Conservation (phyloP, 2,113 vertebrate genomes). For the Eolophus roseicapilla region DNA sequence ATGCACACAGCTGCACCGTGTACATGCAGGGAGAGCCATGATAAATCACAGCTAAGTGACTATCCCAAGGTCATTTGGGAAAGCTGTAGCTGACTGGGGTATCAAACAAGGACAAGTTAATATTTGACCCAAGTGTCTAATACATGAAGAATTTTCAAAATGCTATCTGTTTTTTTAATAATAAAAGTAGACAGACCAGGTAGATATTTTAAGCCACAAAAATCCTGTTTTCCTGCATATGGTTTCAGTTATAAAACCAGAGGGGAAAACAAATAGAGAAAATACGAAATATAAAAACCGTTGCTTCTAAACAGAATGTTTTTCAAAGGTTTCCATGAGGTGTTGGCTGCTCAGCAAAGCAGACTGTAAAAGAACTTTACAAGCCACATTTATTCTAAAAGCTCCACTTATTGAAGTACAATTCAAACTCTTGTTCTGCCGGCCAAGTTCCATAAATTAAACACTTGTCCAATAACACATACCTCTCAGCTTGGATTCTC, state of each 20-base stretch:
- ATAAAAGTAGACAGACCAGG: conserved; percentile 8
- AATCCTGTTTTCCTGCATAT: conserved; percentile 39
- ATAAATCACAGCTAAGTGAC: background rate
- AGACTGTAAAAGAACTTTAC: conserved; percentile 67
- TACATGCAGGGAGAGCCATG: background rate
- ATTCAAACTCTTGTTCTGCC: conserved; percentile 64
- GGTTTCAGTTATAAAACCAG: conserved; percentile 61
- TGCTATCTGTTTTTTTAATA: background rate
- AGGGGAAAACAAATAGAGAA: conserved; percentile 57
- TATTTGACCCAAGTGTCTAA: background rate
- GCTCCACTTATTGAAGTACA: conserved; percentile 67
- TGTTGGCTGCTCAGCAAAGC: conserved; percentile 58
- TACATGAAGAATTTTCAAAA: conserved; percentile 14
- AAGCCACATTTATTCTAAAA: conserved; percentile 68
- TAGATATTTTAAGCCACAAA: conserved; percentile 55
- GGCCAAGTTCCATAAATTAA: conserved; percentile 73
- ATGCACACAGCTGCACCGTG: background rate
- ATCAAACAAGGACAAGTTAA: background rate
- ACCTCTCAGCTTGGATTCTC: conserved; percentile 66
- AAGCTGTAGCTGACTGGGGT: background rate
- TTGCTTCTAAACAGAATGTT: conserved; percentile 60
- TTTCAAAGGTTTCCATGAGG: conserved; percentile 74
- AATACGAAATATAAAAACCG: conserved; percentile 59
- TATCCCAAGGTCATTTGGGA: background rate
- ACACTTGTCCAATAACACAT: conserved; percentile 76